Conservation (phyloP, 2,797 vertebrate genomes). For the Chaunax sp. region DNA sequence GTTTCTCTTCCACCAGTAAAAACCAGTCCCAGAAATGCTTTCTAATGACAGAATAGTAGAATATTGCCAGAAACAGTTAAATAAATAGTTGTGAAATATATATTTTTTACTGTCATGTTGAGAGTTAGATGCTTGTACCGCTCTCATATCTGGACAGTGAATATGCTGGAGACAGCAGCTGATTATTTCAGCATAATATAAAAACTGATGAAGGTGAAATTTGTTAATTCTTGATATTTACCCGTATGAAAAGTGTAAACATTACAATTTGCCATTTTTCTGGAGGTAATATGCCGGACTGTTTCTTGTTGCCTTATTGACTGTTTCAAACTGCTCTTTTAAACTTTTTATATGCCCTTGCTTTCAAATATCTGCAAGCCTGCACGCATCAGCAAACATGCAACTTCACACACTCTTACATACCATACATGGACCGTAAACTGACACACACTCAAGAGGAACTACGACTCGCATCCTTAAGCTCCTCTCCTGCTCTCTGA, state of each 20-base stretch:
- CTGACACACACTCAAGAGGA: conserved; percentile 18
- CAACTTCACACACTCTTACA: conserved; percentile 8
- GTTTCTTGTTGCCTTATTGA: too few species aligned
- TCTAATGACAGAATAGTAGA: conserved; percentile 1
- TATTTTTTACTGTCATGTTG: too few species aligned
- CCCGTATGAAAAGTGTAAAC: not conserved
- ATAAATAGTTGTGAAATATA: too few species aligned
- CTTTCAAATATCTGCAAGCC: not conserved
- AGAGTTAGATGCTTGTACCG: too few species aligned
- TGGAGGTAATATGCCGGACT: not conserved
- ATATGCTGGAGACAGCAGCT: not conserved
- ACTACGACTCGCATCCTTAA: conserved; percentile 28
- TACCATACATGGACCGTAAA: conserved; percentile 6
- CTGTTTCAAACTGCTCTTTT: not conserved
- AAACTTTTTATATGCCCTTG: not conserved
- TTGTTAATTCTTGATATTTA: not conserved
- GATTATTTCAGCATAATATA: not conserved
- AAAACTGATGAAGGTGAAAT: not conserved
- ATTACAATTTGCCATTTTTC: not conserved
- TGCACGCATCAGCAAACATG: not conserved
- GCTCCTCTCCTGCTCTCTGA: conserved; percentile 49
- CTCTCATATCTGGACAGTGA: not conserved
- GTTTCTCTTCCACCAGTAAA: conserved; percentile 19
- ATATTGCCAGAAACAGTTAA: too few species aligned
- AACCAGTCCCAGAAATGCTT: conserved; percentile 2